Evolutionary conservation across 2,797 vertebrate genomes (phyloP), one percentile per base, ranked within the genome.

Genomic region (Chaetodon trifasciatus): DNA sequence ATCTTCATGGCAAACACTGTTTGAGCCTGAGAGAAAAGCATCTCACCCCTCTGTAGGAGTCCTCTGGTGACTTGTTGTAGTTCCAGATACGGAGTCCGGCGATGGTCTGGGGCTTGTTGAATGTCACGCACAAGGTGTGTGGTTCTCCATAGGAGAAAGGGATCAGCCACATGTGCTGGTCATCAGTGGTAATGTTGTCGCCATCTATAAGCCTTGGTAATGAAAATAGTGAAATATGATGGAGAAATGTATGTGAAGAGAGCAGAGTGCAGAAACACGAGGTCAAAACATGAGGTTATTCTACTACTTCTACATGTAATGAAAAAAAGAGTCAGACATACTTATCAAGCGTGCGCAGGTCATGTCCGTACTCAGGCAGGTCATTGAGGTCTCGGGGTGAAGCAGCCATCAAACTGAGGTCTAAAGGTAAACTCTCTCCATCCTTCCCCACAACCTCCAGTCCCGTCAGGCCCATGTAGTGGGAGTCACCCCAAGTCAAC

Each of bases 51-150:
- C 98, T 96, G 87, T 97, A 99, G 2, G 98, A 99, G 94, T 99
- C 98, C 93, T 99, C 98, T 0, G 96, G 96, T 75, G 98, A 97
- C 94, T 99, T 99, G 95, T 99, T 99, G 92, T 99, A 99, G 96
- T 99, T 99, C 98, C 98, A 99, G 92, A 99, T 93, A 35, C 98
- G 96, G 81, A 99, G 96, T 60, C 98, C 98, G 0, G 96, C 94
- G 32, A 99, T 94, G 64, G 93, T 96, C 70, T 98, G 96, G 2
- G 85, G 76, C 82, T 95, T 93, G 90, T 86, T 90, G 85, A 99
- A 98, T 79, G 80, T 88, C 81, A 99, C 90, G 10, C 86, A 95
- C 81, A 99, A 88, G 58, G 94, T 92, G 93, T 98, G 98, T 86
- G 96, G 91, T 77, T 95, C 94, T 84, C 96, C 97, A 9, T 90